phyloP scores from a whole-genome alignment of 2,888 invertebrate species.

The Trachelus stipa region DNA sequence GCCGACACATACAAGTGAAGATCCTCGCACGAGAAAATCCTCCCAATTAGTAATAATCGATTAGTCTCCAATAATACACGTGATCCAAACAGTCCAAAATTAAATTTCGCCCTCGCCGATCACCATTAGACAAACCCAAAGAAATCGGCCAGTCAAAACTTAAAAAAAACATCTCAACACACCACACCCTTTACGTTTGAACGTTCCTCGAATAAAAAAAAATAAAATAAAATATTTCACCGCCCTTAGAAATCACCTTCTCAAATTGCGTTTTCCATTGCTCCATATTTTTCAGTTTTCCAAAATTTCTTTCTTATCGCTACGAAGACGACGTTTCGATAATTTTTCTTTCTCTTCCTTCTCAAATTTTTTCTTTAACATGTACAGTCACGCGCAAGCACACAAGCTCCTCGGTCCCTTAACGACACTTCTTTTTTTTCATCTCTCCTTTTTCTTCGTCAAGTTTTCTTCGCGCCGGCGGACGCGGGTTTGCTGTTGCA shows the following conservation, averaged over 20 bases:
- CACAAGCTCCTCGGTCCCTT: constrained; percentile 11
- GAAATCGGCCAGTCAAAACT: not conserved
- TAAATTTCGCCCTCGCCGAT: not conserved
- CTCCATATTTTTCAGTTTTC: not conserved
- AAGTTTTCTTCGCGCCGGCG: constrained; percentile 33
- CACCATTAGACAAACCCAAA: not conserved
- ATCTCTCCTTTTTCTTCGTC: constrained; percentile 12
- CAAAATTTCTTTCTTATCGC: not conserved
- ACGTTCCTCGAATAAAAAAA: not conserved
- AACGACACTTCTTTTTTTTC: not conserved
- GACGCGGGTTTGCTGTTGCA: constrained; percentile 39
- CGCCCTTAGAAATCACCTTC: not conserved
- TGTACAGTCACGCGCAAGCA: constrained; percentile 25
- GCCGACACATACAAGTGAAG: not conserved
- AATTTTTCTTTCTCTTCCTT: not conserved
- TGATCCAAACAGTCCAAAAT: not conserved
- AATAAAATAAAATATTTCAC: constrained; percentile 9
- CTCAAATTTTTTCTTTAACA: not conserved
- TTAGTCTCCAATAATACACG: not conserved
- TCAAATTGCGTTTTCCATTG: not conserved
- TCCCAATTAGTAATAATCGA: not conserved
- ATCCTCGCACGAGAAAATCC: not conserved
- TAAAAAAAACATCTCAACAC: not conserved
- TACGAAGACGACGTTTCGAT: not conserved
- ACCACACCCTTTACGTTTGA: not conserved